Conservation (phyloP, 2,888 invertebrate species). For the Erpobdella octoculata region DNA sequence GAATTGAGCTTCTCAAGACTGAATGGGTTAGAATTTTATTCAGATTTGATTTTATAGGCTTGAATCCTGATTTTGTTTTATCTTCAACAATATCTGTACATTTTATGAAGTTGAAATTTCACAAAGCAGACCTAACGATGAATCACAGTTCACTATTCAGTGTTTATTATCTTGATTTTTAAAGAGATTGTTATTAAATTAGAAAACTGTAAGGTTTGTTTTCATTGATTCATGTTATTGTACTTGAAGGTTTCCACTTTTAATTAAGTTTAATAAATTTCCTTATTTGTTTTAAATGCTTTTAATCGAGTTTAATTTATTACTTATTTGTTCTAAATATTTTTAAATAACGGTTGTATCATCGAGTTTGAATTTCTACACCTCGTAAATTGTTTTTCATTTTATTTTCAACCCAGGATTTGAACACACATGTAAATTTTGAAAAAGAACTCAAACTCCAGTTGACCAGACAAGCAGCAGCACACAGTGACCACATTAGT, state of each 20-base stretch:
- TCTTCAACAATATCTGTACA: no score
- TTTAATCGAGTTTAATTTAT: no score
- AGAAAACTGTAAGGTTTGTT: no score
- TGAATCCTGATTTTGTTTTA: background rate
- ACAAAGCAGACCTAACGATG: no score
- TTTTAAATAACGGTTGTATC: no score
- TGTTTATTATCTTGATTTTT: no score
- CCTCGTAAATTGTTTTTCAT: background rate
- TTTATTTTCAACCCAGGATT: constrained; percentile 39
- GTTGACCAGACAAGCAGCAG: constrained; percentile 72
- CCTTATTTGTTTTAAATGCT: no score
- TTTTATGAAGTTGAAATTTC: no score
- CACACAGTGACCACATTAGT: constrained; percentile 65
- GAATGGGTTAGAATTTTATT: constrained; percentile 53
- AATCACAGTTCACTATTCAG: no score
- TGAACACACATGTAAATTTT: constrained; percentile 41
- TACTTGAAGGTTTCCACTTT: background rate
- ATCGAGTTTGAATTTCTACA: background rate
- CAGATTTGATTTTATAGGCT: background rate
- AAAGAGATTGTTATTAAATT: no score
- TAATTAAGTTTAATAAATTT: no score
- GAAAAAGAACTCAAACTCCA: constrained; percentile 69
- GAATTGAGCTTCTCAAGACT: constrained; percentile 64
- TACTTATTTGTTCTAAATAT: no score
- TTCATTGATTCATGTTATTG: background rate